Evolutionary conservation across 2,797 vertebrate species (phyloP).

Genomic region (Lepidocolaptes lacrymiger): DNA sequence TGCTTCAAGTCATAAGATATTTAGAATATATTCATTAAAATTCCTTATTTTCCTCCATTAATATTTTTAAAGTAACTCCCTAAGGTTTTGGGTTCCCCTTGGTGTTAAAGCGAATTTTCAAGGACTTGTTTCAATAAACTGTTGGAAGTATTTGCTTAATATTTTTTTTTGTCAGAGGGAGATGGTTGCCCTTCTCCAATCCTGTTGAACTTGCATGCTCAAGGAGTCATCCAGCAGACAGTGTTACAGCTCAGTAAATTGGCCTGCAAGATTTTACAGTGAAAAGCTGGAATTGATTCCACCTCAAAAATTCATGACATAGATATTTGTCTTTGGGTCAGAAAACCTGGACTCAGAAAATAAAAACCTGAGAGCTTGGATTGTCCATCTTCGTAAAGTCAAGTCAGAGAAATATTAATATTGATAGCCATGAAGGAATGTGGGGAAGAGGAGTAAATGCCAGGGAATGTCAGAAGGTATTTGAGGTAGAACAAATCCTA

Average conservation of each 20-base stretch:
- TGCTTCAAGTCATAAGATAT: constrained; percentile 9
- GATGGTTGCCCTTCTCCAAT: not conserved
- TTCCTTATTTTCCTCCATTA: not conserved
- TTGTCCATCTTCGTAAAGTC: not conserved
- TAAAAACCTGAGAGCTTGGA: not conserved
- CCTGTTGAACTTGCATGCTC: not conserved
- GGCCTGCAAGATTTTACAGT: not conserved
- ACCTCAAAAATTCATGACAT: not conserved
- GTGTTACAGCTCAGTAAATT: not conserved
- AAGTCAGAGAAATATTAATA: not conserved
- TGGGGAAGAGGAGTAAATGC: not conserved
- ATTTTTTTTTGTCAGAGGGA: not conserved
- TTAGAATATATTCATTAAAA: constrained; percentile 13
- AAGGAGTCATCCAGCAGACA: not conserved
- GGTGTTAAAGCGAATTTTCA: not conserved
- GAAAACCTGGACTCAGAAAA: not conserved
- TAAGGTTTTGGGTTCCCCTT: not conserved
- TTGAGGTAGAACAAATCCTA: not conserved
- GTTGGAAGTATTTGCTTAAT: not conserved
- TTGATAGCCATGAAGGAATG: not conserved
- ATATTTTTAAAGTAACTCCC: constrained; percentile 12
- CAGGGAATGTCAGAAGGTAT: not conserved
- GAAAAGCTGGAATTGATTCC: not conserved
- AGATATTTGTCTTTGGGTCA: not conserved
- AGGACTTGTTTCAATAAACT: not conserved